phyloP scores from a whole-genome alignment of 2,888 invertebrate genomes.

The Andrena praecox region DNA sequence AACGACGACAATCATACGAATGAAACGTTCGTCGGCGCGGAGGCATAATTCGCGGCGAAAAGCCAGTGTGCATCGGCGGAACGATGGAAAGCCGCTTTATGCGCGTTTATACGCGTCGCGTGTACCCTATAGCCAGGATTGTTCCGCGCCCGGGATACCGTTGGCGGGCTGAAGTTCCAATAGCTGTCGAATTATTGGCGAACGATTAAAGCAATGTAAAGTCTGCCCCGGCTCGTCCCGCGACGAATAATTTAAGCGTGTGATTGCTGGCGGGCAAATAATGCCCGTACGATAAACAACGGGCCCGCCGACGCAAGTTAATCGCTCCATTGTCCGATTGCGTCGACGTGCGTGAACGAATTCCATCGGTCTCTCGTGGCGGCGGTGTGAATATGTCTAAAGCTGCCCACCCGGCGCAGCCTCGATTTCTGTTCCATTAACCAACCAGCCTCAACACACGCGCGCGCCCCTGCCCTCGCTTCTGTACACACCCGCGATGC shows the following conservation, averaged over 20 bases:
- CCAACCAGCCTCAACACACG: background rate
- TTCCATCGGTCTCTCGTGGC: conserved; percentile 68
- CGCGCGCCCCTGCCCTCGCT: background rate
- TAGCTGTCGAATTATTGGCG: conserved; percentile 77
- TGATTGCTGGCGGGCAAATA: conserved; percentile 79
- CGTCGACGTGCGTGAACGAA: conserved; percentile 77
- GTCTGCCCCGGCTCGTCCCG: conserved; percentile 72
- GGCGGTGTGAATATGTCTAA: conserved; percentile 34
- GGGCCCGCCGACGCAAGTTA: conserved; percentile 79
- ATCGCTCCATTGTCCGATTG: conserved; percentile 82
- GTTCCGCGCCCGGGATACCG: conserved; percentile 48
- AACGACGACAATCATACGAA: conserved; percentile 46
- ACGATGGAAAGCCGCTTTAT: conserved; percentile 47
- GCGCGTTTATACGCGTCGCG: conserved; percentile 31
- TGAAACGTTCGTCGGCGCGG: conserved; percentile 32
- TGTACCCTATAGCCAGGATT: conserved; percentile 48
- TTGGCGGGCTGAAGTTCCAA: conserved; percentile 64
- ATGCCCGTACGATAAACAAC: conserved; percentile 80
- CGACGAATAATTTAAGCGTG: conserved; percentile 81
- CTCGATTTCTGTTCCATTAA: conserved; percentile 33
- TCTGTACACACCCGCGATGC: background rate
- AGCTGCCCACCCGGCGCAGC: conserved; percentile 12
- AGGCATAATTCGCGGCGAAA: conserved; percentile 58
- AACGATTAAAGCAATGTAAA: conserved; percentile 80
- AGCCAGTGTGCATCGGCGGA: conserved; percentile 26